Percentiles rank a stretch among this genome's conserved stretches.
These are phyloP conservation scores for Hypotaenidia philippensis DNA, from an alignment of 2,797 vertebrate genomes.

Conservation along the genomic window DNA sequence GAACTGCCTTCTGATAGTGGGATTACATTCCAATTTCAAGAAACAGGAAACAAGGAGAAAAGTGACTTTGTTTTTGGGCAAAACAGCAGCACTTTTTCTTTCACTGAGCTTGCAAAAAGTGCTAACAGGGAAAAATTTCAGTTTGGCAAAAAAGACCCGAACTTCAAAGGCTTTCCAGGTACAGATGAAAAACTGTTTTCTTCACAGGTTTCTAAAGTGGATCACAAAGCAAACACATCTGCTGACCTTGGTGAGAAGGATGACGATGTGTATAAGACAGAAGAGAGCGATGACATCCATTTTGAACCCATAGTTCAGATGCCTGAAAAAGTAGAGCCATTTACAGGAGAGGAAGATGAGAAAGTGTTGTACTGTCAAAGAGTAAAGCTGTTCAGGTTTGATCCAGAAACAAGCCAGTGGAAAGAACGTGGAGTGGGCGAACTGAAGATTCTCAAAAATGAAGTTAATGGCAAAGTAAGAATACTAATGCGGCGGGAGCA, in stretches of 20 bases:
- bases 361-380: conserved; percentile 92
- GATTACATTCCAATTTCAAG: conserved; percentile 35
- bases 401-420: conserved; percentile 91
- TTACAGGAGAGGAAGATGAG: conserved; percentile 98
- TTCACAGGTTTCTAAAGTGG: conserved; percentile 71
- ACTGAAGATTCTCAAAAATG: conserved; percentile 95
- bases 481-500: conserved; percentile 98
- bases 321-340: conserved; percentile 95
- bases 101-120: conserved; percentile 91
- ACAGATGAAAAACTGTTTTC: conserved; percentile 91
- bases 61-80: conserved; percentile 81
- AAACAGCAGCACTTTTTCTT: conserved; percentile 83
- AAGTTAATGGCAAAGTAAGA: conserved; percentile 90
- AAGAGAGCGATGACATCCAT: conserved; percentile 96
- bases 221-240: conserved; percentile 77
- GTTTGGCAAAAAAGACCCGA: conserved; percentile 88
- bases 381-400: conserved; percentile 96
- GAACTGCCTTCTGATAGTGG: conserved; percentile 64
- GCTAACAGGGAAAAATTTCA: conserved; percentile 83
- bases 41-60: conserved; percentile 54
- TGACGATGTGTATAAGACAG: conserved; percentile 94
- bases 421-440: conserved; percentile 96
- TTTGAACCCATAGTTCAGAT: conserved; percentile 98
- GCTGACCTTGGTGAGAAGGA: conserved; percentile 85
- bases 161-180: conserved; percentile 91